Percentiles rank a stretch among this genome's conserved stretches.
Evolutionary conservation across 2,888 invertebrate genomes (phyloP).

Genomic region (Epiblema foenella): DNA sequence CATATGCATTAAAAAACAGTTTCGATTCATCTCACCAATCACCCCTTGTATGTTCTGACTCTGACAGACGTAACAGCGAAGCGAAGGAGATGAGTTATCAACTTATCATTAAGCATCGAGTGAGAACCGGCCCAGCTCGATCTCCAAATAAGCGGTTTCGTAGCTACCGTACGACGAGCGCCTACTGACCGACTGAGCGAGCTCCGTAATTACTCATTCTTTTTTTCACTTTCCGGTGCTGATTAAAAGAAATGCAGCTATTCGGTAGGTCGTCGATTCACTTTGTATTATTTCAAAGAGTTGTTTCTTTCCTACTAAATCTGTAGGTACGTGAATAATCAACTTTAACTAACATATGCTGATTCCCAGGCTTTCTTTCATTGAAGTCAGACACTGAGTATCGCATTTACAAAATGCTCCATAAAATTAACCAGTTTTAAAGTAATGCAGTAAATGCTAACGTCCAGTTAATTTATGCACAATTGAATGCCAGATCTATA

Average conservation of each 20-base stretch:
- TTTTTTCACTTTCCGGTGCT: slow-evolving; percentile 50
- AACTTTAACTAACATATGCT: not conserved
- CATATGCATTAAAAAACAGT: not conserved
- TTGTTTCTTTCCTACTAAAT: not conserved
- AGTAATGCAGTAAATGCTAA: slow-evolving; percentile 12
- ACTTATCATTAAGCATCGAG: not conserved
- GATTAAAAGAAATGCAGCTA: slow-evolving; percentile 30
- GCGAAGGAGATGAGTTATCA: not conserved
- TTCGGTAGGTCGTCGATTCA: slow-evolving; percentile 5
- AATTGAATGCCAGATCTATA: slow-evolving; percentile 14
- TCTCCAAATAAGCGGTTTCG: slow-evolving; percentile 46
- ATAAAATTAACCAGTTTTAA: slow-evolving; percentile 4
- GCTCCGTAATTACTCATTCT: slow-evolving; percentile 47
- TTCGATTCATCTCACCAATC: not conserved
- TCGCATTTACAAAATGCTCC: slow-evolving; percentile 5
- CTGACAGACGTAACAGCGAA: not conserved
- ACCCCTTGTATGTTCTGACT: not conserved
- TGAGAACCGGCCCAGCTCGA: slow-evolving; percentile 19
- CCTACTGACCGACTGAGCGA: slow-evolving; percentile 54
- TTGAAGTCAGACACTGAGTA: not conserved
- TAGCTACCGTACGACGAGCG: slow-evolving; percentile 49
- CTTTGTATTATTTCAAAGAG: slow-evolving; percentile 1
- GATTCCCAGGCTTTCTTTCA: not conserved
- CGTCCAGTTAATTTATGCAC: slow-evolving; percentile 16
- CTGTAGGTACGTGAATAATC: not conserved